Percentiles rank a stretch among this genome's conserved stretches.
Evolutionary conservation across 2,888 invertebrate genomes (phyloP).

Genomic region (Mythimna vitellina): DNA sequence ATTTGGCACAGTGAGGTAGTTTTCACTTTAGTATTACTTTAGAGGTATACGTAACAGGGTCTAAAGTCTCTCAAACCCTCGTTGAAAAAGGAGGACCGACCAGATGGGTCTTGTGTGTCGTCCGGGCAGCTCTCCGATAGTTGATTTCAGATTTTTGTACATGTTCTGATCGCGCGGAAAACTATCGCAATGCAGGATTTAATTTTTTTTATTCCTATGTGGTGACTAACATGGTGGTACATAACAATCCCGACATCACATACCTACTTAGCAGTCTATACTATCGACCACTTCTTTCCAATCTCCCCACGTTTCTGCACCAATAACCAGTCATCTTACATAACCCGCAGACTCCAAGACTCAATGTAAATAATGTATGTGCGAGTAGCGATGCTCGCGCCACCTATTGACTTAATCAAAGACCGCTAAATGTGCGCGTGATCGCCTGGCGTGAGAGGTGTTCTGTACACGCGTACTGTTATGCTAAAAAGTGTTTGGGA

Average conservation of each 20-base stretch:
- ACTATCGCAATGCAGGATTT: too few species aligned
- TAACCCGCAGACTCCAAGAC: constrained; percentile 42
- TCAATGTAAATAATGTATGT: constrained; percentile 67
- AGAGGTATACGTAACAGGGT: too few species aligned
- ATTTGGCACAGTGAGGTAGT: too few species aligned
- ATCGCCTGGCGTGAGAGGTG: constrained; percentile 67
- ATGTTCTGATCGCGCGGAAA: too few species aligned
- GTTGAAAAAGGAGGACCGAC: too few species aligned
- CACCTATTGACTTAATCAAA: constrained; percentile 80
- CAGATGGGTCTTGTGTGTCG: too few species aligned
- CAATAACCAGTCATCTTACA: constrained; percentile 56
- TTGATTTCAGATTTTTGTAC: too few species aligned
- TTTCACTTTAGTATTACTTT: too few species aligned
- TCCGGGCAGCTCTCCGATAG: too few species aligned
- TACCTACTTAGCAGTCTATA: constrained; percentile 1
- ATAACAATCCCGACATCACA: background rate
- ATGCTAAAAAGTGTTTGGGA: constrained; percentile 31
- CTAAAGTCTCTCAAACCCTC: too few species aligned
- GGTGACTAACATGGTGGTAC: too few species aligned
- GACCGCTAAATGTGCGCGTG: constrained; percentile 67
- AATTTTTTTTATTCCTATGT: too few species aligned
- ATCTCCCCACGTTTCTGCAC: constrained; percentile 41
- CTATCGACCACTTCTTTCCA: constrained; percentile 24
- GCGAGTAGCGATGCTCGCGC: constrained; percentile 51
- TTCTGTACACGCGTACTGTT: constrained; percentile 64